Conservation (phyloP, 2,888 invertebrate species). For the Hypselothyrea guttata region DNA sequence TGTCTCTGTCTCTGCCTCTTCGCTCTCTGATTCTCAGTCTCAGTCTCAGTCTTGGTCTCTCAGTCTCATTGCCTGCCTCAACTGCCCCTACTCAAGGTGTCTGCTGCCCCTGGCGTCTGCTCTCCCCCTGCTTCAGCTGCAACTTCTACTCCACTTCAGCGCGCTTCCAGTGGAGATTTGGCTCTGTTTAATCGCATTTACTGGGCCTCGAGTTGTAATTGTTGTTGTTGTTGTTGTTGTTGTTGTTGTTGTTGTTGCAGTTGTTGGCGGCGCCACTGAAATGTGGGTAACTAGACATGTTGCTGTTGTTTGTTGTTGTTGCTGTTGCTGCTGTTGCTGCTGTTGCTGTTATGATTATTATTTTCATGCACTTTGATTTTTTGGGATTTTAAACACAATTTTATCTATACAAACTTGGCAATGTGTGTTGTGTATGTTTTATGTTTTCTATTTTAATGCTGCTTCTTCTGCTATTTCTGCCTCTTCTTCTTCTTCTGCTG, state of each 20-base stretch:
- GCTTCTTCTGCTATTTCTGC: slow-evolving; percentile 25
- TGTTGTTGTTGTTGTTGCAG: slow-evolving; percentile 24
- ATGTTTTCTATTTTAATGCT: slow-evolving; percentile 60
- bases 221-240: slow-evolving; percentile 31
- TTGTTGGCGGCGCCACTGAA: slow-evolving; percentile 58
- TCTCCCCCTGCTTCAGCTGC: no score
- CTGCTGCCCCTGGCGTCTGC: no score
- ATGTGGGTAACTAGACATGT: slow-evolving; percentile 66
- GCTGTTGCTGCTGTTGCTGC: slow-evolving; percentile 43
- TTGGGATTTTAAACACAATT: slow-evolving; percentile 77
- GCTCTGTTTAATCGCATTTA: slow-evolving; percentile 64
- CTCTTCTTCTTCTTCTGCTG: slow-evolving; percentile 39
- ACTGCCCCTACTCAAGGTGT: no score
- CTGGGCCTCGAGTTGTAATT: slow-evolving; percentile 34
- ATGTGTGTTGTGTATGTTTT: slow-evolving; percentile 25
- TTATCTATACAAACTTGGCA: slow-evolving; percentile 21
- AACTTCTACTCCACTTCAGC: slow-evolving; percentile 11
- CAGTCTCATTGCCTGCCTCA: no score
- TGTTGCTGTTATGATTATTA: slow-evolving; percentile 75
- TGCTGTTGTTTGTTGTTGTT: slow-evolving; percentile 15
- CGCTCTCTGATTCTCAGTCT: no score
- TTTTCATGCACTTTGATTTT: slow-evolving; percentile 81
- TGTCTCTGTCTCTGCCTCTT: no score
- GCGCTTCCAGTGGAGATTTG: slow-evolving; percentile 54
- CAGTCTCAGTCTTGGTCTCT: no score